phyloP scores from a whole-genome alignment of 92 coral and sea anemone genomes.

The Epizoanthus ramosus region DNA sequence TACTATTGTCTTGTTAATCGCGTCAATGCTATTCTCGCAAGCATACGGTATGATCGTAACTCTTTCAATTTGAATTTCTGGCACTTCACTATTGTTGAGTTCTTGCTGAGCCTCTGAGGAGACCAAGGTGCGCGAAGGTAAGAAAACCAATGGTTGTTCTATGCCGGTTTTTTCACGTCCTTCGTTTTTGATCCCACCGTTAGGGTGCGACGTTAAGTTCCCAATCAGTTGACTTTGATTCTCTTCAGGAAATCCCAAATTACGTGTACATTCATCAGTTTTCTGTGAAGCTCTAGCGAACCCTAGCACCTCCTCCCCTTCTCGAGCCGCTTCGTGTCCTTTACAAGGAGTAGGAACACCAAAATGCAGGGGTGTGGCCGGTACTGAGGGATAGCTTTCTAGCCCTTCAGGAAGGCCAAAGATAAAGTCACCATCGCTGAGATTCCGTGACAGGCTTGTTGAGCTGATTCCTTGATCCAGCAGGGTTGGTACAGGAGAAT shows the following conservation, averaged over 20 bases:
- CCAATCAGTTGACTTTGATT: background rate
- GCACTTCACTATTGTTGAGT: background rate
- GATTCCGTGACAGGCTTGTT: conserved; percentile 11
- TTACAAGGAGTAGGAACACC: conserved; percentile 7
- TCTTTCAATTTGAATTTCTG: background rate
- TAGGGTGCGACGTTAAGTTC: background rate
- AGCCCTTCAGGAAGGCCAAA: conserved; percentile 2
- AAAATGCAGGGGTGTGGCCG: background rate
- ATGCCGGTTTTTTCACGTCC: background rate
- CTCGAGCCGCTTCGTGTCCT: background rate
- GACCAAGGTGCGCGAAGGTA: background rate
- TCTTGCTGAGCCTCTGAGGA: background rate
- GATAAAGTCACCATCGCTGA: conserved; percentile 19
- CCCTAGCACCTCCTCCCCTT: background rate
- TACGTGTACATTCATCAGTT: background rate
- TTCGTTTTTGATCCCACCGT: background rate
- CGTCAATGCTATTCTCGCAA: background rate
- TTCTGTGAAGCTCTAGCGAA: background rate
- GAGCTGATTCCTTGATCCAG: conserved; percentile 28
- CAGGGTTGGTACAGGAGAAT: conserved; percentile 30
- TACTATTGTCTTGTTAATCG: background rate
- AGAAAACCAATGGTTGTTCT: background rate
- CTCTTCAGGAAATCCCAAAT: background rate
- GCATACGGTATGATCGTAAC: background rate
- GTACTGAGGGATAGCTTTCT: background rate